A percentile compares a stretch with the other conserved stretches of the same genome.
phyloP scores from a whole-genome alignment of 2,113 vertebrate genomes.

The Odontesthes bonariensis region DNA sequence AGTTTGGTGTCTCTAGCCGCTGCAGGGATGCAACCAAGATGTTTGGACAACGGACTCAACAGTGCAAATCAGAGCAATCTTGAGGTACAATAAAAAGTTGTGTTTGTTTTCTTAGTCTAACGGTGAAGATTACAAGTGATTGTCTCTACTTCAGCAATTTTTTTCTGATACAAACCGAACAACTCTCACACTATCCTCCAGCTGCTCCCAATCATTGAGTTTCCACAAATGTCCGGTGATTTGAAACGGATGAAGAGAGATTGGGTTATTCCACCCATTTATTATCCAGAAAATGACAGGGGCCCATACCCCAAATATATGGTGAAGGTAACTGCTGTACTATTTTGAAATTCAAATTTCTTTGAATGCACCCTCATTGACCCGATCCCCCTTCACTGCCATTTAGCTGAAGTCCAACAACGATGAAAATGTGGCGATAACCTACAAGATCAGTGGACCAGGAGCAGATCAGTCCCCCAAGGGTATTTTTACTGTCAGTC shows the following conservation, averaged over 20 bases:
- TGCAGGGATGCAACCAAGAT: neutral
- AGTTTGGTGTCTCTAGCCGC: conserved; percentile 19
- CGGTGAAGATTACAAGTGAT: too few relatives aligned
- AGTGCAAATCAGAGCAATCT: neutral
- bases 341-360: neutral
- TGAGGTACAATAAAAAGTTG: neutral
- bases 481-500: conserved; percentile 63
- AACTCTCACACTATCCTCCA: neutral
- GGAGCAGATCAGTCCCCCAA: conserved; percentile 66
- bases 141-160: neutral
- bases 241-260: conserved; percentile 70
- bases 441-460: conserved; percentile 66
- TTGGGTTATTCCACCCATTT: conserved; percentile 70
- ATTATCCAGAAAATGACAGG: conserved; percentile 64
- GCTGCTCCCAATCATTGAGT: conserved; percentile 6
- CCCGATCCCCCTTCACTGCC: neutral
- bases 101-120: neutral
- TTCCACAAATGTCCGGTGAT: neutral
- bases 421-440: conserved; percentile 41
- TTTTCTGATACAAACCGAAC: conserved; percentile 19
- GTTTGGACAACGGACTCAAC: conserved; percentile 3
- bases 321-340: conserved; percentile 47
- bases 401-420: conserved; percentile 68
- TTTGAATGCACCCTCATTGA: neutral
- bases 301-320: conserved; percentile 65